phyloP scores from a whole-genome alignment of 2,888 invertebrate genomes.

The Tetropium fuscum region DNA sequence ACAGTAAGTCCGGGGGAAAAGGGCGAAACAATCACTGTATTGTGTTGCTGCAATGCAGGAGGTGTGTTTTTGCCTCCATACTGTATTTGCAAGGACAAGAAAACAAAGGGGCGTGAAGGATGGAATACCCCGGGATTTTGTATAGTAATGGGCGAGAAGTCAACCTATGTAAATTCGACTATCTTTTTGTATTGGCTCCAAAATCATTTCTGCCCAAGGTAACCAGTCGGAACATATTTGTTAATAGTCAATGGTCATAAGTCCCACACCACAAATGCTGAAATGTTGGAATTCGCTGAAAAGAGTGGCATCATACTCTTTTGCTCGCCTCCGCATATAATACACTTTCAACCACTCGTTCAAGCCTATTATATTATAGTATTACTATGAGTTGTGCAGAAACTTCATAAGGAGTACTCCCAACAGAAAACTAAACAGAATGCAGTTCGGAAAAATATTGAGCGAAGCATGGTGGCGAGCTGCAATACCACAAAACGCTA shows the following conservation, averaged over 20 bases:
- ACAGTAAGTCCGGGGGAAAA: neutral
- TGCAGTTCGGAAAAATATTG: neutral
- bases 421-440: neutral
- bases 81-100: neutral
- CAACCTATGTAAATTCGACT: neutral
- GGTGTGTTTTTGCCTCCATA: neutral
- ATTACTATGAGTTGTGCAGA: neutral
- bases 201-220: neutral
- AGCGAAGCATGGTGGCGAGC: neutral
- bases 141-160: neutral
- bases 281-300: neutral
- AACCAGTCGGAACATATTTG: neutral
- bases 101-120: neutral
- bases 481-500: neutral
- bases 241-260: neutral
- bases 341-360: neutral
- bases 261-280: neutral
- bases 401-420: neutral
- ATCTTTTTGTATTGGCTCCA: neutral
- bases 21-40: neutral
- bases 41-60: neutral
- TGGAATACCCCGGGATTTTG: neutral
- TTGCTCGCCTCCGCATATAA: neutral
- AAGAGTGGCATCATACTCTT: neutral
- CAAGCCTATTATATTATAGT: neutral